Base-by-base conservation (phyloP, 2,113 vertebrate genomes). In the Sclerurus mexicanus region DNA sequence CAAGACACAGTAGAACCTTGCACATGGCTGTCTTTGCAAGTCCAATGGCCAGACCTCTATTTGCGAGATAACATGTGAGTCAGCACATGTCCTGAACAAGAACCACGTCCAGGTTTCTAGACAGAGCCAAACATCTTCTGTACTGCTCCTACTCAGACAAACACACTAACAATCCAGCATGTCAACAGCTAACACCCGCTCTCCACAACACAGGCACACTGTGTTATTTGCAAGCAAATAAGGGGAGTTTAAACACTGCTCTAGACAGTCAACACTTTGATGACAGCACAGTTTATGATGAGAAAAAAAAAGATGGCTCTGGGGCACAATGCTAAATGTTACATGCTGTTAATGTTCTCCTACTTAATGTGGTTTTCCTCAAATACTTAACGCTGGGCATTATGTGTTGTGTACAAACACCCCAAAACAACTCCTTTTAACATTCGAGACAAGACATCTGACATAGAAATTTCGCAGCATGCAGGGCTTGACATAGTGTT, bases 401-500 rank as follows among this genome's bases (percentile, higher is more conserved):
- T 91, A n/a, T 44, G 21, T 80, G 35, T 64, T 76, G 53, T 69
- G 31, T 62, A 74, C 23, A 85, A 53, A 53, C 6, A 0, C 1
- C 3, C 3, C 5, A 13, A 50, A 90, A 84, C 40, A 59, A 37
- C 14, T 91, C 27, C 78, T 94, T 97, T 84, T 80, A 86, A 90
- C 30, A 73, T 74, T 59, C 7, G 8, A 59, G 50, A 71, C 56
- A 63, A 93, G 87, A 83, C 79, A 94, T 80, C 40, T 97, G 94
- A 97, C 64, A 92, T 25, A 60, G 71, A 83, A 90, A 69, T 69
- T 93, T 94, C 85, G 75, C 75, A 94, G 83, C 55, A 84, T 78
- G 72, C 68, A 93, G 52, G 75, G 90, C 85, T 37, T 84, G 52
- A 58, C 72, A 84, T 58, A 90, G 37, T 3, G 2, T 67, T 92